phyloP scores from a whole-genome alignment of 1,140 invertebrate species.

The Penaeus vannamei region DNA sequence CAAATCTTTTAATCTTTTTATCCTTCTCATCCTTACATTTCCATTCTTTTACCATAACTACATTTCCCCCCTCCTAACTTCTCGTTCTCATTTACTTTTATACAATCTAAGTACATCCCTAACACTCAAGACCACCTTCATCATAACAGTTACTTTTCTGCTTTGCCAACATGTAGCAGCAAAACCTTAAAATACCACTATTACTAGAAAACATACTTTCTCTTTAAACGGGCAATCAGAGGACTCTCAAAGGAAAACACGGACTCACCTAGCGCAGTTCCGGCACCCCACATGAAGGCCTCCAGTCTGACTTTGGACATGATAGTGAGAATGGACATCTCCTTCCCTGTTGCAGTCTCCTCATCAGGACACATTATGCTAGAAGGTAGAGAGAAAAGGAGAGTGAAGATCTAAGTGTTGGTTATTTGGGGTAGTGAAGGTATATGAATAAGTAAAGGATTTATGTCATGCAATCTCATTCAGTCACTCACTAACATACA shows the following conservation, averaged over 20 bases:
- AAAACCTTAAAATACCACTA: too few species aligned
- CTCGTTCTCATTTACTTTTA: too few species aligned
- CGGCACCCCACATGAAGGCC: slow-evolving; percentile 97
- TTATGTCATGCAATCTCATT: neutral
- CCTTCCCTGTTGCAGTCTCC: slow-evolving; percentile 24
- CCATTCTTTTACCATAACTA: too few species aligned
- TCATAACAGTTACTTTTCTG: too few species aligned
- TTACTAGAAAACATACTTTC: neutral
- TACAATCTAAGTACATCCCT: too few species aligned
- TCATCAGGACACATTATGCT: slow-evolving; percentile 73
- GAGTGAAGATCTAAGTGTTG: neutral
- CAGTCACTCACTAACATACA: neutral
- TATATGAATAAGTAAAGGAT: neutral
- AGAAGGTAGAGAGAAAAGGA: slow-evolving; percentile 46
- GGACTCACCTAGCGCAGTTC: slow-evolving; percentile 88
- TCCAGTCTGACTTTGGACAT: slow-evolving; percentile 98
- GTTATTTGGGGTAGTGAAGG: neutral
- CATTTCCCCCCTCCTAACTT: too few species aligned
- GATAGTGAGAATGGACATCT: slow-evolving; percentile 83
- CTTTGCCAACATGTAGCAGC: too few species aligned
- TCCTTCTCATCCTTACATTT: too few species aligned
- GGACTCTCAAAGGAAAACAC: neutral
- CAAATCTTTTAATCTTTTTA: too few species aligned
- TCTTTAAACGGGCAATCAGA: neutral
- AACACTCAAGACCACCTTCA: too few species aligned